phyloP scores from a whole-genome alignment of 2,888 invertebrate species.

The Xanthorhoe designata region DNA sequence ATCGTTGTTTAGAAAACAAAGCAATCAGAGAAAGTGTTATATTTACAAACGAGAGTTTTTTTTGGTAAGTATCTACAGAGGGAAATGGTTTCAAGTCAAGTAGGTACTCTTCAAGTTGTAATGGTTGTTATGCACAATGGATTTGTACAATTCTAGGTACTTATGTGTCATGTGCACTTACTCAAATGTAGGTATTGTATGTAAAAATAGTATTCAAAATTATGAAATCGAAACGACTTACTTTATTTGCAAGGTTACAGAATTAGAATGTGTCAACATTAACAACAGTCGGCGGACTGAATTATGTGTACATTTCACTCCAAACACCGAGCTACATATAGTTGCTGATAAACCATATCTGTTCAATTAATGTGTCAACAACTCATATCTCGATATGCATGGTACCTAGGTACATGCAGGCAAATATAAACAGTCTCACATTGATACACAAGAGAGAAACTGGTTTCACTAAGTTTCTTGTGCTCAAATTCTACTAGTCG shows the following conservation, averaged over 20 bases:
- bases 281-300: conserved; percentile 32
- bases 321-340: conserved; percentile 35
- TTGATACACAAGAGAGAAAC: conserved; percentile 9
- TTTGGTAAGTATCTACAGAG: too few species aligned
- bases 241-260: neutral
- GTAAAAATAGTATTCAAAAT: neutral
- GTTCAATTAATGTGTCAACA: conserved; percentile 76
- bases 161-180: too few species aligned
- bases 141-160: too few species aligned
- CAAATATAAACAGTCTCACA: conserved; percentile 20
- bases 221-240: neutral
- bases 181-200: too few species aligned
- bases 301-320: conserved; percentile 28
- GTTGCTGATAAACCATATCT: conserved; percentile 75
- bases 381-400: conserved; percentile 61
- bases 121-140: too few species aligned
- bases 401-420: conserved; percentile 18
- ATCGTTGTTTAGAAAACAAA: too few species aligned
- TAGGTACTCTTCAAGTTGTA: too few species aligned
- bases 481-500: conserved; percentile 2
- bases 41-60: too few species aligned
- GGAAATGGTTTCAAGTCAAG: too few species aligned
- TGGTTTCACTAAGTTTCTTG: neutral
- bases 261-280: conserved; percentile 26
- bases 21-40: too few species aligned